Conservation (phyloP, 2,113 vertebrate species). For the Centropristis striata region DNA sequence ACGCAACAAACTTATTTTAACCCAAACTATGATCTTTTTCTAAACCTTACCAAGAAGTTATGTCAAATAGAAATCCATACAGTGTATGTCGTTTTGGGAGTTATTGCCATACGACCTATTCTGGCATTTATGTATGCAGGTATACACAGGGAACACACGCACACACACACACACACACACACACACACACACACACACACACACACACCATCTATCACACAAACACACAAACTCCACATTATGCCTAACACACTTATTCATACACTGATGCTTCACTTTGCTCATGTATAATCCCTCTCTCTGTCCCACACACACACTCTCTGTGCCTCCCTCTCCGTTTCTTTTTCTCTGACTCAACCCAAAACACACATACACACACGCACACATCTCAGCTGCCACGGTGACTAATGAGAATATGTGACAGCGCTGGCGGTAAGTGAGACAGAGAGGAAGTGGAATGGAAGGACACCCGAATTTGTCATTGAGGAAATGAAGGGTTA, state of each 20-base stretch:
- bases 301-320: slow-evolving; percentile 6
- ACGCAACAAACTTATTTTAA: too few relatives aligned
- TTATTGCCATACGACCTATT: too few relatives aligned
- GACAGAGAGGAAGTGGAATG: slow-evolving; percentile 70
- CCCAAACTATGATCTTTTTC: too few relatives aligned
- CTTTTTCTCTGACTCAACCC: slow-evolving; percentile 25
- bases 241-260: not conserved
- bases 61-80: too few relatives aligned
- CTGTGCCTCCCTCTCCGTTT: slow-evolving; percentile 15
- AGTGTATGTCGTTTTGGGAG: too few relatives aligned
- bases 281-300: slow-evolving; percentile 28
- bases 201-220: not conserved
- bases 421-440: slow-evolving; percentile 70
- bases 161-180: not conserved
- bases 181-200: not conserved
- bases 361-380: slow-evolving; percentile 30
- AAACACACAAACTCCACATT: slow-evolving; percentile 4
- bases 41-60: too few relatives aligned
- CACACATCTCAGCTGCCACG: slow-evolving; percentile 45
- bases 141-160: too few relatives aligned
- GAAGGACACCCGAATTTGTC: slow-evolving; percentile 75
- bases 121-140: too few relatives aligned
- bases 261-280: slow-evolving; percentile 30
- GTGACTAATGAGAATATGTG: slow-evolving; percentile 76
- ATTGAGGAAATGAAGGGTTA: slow-evolving; percentile 74